These are phyloP conservation scores for Okapia johnstoni DNA, from an alignment of 2,113 vertebrate species.

Conservation along the genomic window DNA sequence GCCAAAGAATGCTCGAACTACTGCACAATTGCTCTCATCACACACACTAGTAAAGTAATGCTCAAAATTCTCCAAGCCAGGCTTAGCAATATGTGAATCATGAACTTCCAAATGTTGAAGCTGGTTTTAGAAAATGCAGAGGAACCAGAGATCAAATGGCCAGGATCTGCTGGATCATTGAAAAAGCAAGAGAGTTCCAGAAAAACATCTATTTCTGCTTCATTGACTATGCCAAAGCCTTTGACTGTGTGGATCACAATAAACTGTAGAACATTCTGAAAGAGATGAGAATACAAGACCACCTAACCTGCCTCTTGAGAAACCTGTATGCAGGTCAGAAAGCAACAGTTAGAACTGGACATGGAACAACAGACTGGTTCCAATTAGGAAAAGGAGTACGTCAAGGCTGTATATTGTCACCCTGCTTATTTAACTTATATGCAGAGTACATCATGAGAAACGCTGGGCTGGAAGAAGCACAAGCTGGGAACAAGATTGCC, in stretches of 20 bases:
- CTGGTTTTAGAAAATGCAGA: neutral
- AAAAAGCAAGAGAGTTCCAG: neutral
- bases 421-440: neutral
- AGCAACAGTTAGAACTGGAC: neutral
- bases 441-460: neutral
- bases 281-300: neutral
- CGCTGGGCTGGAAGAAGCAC: rapidly evolving
- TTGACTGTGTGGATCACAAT: neutral
- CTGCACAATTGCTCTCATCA: rapidly evolving
- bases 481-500: neutral
- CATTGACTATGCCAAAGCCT: neutral
- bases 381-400: neutral
- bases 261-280: neutral
- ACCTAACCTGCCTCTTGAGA: neutral
- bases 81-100: rapidly evolving
- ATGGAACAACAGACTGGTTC: neutral
- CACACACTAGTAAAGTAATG: neutral
- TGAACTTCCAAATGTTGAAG: neutral
- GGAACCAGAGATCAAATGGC: neutral
- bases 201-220: neutral
- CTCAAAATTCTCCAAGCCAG: neutral
- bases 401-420: neutral
- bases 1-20: neutral
- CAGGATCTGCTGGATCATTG: neutral
- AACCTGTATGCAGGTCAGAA: neutral